Conservation (phyloP, 2,797 vertebrate genomes). For the Philypnodon macrostomus region DNA sequence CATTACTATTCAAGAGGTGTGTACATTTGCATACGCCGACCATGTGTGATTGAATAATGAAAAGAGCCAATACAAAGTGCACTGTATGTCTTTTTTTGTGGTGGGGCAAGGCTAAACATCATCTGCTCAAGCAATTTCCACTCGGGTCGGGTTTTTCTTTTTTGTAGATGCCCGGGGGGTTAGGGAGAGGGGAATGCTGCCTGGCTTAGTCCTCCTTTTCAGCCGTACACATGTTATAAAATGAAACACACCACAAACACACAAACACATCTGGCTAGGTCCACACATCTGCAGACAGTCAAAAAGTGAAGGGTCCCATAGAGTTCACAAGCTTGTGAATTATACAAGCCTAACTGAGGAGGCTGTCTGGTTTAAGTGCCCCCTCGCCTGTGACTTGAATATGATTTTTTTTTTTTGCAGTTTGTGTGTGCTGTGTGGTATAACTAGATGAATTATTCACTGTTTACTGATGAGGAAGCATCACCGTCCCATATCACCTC, state of each 20-base stretch:
- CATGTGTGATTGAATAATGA: slow-evolving; percentile 25
- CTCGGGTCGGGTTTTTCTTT: slow-evolving; percentile 11
- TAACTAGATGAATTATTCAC: slow-evolving; percentile 87
- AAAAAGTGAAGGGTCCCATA: slow-evolving; percentile 68
- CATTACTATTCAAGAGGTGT: slow-evolving; percentile 9
- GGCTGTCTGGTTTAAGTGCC: slow-evolving; percentile 57
- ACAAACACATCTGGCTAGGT: not conserved
- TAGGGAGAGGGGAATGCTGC: slow-evolving; percentile 38
- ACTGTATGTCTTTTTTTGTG: slow-evolving; percentile 34
- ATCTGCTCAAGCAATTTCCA: slow-evolving; percentile 34
- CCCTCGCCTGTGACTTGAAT: slow-evolving; percentile 66
- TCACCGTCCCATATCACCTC: slow-evolving; percentile 66
- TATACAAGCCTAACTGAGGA: slow-evolving; percentile 61
- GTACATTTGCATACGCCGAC: slow-evolving; percentile 9
- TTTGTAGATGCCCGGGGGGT: slow-evolving; percentile 37
- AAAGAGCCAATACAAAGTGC: too few relatives aligned
- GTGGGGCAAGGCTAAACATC: slow-evolving; percentile 37
- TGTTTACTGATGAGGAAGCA: slow-evolving; percentile 79
- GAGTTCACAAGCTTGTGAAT: slow-evolving; percentile 79
- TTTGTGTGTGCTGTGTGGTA: slow-evolving; percentile 50
- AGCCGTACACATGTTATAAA: slow-evolving; percentile 67
- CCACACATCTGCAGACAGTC: slow-evolving; percentile 58
- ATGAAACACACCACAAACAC: slow-evolving; percentile 61
- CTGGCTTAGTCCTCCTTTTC: slow-evolving; percentile 64
- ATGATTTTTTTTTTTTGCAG: slow-evolving; percentile 41